These are phyloP conservation scores for Drosophila quasianomalipes DNA, from an alignment of 2,888 invertebrate genomes.

Conservation along the genomic window DNA sequence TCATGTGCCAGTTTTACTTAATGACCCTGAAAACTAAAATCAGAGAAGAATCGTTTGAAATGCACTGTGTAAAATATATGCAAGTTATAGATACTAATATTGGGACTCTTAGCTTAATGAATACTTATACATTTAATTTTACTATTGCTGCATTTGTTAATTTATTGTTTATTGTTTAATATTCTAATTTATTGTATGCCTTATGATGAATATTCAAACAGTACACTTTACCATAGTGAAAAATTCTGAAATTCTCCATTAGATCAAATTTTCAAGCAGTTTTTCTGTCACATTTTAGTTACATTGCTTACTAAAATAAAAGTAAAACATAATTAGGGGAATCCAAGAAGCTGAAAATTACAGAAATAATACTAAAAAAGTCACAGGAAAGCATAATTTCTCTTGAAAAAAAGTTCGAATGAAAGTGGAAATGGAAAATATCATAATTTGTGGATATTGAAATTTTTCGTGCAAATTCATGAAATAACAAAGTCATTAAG, in stretches of 20 bases:
- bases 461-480: not conserved
- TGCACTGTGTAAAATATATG: not conserved
- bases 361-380: not conserved
- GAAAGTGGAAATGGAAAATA: not conserved
- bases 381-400: not conserved
- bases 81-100: not conserved
- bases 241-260: not conserved
- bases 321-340: not conserved
- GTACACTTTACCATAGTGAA: not conserved
- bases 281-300: not conserved
- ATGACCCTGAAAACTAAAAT: not conserved
- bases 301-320: not conserved
- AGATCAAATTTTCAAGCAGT: not conserved
- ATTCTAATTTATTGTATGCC: not conserved
- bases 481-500: not conserved
- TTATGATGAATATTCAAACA: too few species aligned
- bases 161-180: not conserved
- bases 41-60: not conserved
- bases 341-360: not conserved
- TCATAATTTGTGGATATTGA: not conserved
- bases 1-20: not conserved
- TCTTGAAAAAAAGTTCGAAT: not conserved
- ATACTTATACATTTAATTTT: not conserved
- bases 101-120: not conserved
- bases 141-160: not conserved